Evolutionary conservation across 2,113 vertebrate genomes (phyloP).

Genomic region (Chaenogobius annularis): DNA sequence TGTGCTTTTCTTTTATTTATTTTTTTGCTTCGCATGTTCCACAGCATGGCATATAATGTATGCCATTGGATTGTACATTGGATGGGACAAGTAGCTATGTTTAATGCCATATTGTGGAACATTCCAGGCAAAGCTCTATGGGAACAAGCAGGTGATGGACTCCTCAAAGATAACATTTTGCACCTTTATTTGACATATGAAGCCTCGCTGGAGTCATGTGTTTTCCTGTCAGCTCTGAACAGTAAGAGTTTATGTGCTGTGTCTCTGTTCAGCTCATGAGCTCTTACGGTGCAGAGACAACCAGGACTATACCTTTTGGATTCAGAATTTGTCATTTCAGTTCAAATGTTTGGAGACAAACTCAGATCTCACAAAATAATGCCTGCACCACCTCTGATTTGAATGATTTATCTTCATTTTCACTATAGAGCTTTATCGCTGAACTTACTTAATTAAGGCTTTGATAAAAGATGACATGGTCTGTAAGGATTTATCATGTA

Average conservation of each 20-base stretch:
- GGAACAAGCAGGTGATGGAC: too few species aligned
- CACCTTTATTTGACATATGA: too few species aligned
- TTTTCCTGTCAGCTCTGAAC: constrained; percentile 68
- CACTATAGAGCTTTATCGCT: background rate
- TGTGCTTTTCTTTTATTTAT: too few species aligned
- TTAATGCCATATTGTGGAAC: too few species aligned
- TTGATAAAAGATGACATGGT: background rate
- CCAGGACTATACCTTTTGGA: constrained; percentile 17
- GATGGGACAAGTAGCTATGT: too few species aligned
- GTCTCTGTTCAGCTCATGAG: constrained; percentile 65
- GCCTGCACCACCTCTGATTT: background rate
- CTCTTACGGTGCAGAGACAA: constrained; percentile 77
- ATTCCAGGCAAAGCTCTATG: too few species aligned
- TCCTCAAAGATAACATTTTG: too few species aligned
- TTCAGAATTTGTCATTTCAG: background rate
- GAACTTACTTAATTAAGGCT: background rate
- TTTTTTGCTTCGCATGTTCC: too few species aligned
- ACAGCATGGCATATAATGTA: too few species aligned
- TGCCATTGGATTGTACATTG: too few species aligned
- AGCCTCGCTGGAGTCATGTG: too few species aligned
- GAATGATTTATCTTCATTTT: background rate
- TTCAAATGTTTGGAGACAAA: background rate
- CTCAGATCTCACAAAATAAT: background rate
- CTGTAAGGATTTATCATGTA: background rate
- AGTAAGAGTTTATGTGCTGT: constrained; percentile 84